Evolutionary conservation across 2,113 vertebrate genomes (phyloP).

Genomic region (Arenaria interpres): DNA sequence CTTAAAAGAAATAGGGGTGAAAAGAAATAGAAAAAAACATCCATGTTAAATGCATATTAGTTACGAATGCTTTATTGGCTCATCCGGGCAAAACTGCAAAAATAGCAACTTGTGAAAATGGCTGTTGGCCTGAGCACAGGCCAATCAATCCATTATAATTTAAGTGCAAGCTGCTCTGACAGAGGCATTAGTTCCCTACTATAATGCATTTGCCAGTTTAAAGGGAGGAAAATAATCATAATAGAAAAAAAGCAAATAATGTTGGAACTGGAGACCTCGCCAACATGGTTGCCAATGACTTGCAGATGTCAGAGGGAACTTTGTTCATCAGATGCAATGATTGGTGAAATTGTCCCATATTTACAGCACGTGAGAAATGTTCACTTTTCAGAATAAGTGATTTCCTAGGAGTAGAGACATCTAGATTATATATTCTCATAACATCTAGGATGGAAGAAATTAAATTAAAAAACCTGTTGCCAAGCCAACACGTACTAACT

Average conservation of each 20-base stretch:
- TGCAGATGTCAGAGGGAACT: not conserved
- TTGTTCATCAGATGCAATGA: not conserved
- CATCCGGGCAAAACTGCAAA: not conserved
- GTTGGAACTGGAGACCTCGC: not conserved
- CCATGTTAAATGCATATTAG: not conserved
- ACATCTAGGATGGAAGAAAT: not conserved
- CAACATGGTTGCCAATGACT: not conserved
- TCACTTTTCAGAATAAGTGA: not conserved
- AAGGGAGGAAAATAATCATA: not conserved
- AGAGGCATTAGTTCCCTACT: not conserved
- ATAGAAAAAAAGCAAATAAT: not conserved
- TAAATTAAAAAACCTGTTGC: not conserved
- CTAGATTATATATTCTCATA: not conserved
- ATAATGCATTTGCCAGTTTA: not conserved
- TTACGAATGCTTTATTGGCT: not conserved
- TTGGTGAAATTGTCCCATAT: not conserved
- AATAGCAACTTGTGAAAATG: not conserved
- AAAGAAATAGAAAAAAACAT: not conserved
- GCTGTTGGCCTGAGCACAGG: not conserved
- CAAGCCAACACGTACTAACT: not conserved
- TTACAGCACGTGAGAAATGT: not conserved
- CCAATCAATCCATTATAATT: constrained; percentile 20
- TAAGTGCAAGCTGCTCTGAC: constrained; percentile 3
- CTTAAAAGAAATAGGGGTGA: not conserved
- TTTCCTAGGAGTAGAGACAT: not conserved